Base-by-base conservation (phyloP, 1,140 invertebrate genomes). In the Ephestia elutella region DNA sequence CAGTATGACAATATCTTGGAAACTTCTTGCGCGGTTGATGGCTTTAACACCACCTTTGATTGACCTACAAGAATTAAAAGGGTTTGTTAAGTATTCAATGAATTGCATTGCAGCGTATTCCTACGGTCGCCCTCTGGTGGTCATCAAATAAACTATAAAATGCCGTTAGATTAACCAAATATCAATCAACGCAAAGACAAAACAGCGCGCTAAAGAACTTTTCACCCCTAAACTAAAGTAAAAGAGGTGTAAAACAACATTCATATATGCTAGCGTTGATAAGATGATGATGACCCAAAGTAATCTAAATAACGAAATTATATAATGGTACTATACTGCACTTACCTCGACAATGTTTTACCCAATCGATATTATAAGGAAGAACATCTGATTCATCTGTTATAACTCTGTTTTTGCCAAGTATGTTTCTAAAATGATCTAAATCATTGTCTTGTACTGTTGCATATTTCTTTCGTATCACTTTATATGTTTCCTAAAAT, bases 341-440 rank as follows among this genome's bases (percentile, higher is more conserved):
- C 53, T 48, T 66, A 97, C 98, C 98, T 93, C 94, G 92, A 64
- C 96, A 95, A 75, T 92, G 95, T 82, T 93, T 95, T 28, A 98
- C 90, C 94, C 97, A 99, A 87, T 99, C 98, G n/a, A 94, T 93
- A 78, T 99, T 99, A 78, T 95, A 97, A 0, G 89, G 87, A 38
- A 95, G 90, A 21, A 98, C 90, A 68, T 98, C 96, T 11, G 91
- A 87, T 15, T 89, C 82, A 61, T 95, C 92, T 4, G 94, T 95
- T 44, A 98, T 76, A 0, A 97, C 91, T 69, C 94, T 82, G 48
- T 92, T 90, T 32, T 90, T 81, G 5, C 92, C 94, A 28, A 98
- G 77, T 30, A 97, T 73, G 17, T 90, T 87, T 74, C 92, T 90
- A 78, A 99, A 98, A 74, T 92, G 92, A 19, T 90, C 66, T 15